Conservation (phyloP, 1,140 invertebrate species). For the Bombus sibiricus region DNA sequence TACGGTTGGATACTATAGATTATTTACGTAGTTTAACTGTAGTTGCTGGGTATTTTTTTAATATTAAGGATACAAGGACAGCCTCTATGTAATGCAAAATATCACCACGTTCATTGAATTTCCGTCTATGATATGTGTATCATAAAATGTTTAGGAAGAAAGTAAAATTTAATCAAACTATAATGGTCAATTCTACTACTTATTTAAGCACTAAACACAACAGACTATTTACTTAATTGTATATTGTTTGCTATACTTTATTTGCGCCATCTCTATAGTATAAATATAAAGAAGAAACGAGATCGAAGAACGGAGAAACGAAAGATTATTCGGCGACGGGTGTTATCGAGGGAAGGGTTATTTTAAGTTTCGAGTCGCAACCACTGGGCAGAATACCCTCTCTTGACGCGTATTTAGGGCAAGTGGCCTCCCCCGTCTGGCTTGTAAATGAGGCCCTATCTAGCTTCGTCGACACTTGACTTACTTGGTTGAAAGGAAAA, state of each 20-base stretch:
- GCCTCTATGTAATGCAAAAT: background rate
- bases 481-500: slow-evolving; percentile 73
- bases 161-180: background rate
- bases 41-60: background rate
- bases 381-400: slow-evolving; percentile 44
- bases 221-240: background rate
- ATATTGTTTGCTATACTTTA: background rate
- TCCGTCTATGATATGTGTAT: background rate
- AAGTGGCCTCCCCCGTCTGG: slow-evolving; percentile 75
- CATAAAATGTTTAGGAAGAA: no score
- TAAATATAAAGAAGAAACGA: background rate
- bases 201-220: background rate
- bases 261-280: background rate
- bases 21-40: background rate
- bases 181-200: background rate
- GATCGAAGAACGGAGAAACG: slow-evolving; percentile 4
- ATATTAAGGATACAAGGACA: background rate
- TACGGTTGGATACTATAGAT: background rate
- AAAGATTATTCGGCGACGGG: background rate
- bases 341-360: slow-evolving; percentile 37
- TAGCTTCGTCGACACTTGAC: slow-evolving; percentile 76
- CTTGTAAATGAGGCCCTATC: slow-evolving; percentile 77
- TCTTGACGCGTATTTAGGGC: slow-evolving; percentile 74
- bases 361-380: slow-evolving; percentile 41
- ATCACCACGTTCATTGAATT: background rate